Base-by-base conservation (phyloP, 2,888 invertebrate genomes). In the Drosophila limbata region DNA sequence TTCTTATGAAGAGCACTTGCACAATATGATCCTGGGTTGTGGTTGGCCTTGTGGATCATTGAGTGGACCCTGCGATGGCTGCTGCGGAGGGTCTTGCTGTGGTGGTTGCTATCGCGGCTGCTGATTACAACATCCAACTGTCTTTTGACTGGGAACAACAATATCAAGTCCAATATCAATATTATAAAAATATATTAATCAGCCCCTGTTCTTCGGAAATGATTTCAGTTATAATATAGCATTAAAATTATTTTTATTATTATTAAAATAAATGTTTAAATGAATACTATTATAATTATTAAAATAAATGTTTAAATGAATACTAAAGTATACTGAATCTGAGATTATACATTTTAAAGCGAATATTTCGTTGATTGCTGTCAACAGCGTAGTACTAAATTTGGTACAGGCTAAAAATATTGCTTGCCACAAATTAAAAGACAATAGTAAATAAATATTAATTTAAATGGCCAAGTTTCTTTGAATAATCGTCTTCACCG, bases 1-100 rank as follows among this genome's bases (percentile, higher is more conserved):
- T 8, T 28, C 8, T 28, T 40, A 1, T 25, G 15, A 8, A 4
- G 28, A 31, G 8, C 28, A 47, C 11, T 50, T 31, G 11, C 53
- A 50, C 17, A n/a, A 17, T 19, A 33, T 64, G 77, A 56, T 79
- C 56, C 56, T 77, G 8, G 73, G 82, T 17, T 79, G 80, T 61
- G 80, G 80, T 25, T 80, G 77, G 25, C 73, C 70, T 10, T 77
- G 75, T 39, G 77, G 77, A 31, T 74, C 61, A 0, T 69, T 73
- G 31, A 79, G 75, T 19, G 84, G 84, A 8, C 83, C 82, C 4
- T 69, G 63, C 9, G 31, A 60, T 13, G 35, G 65, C 10, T 50
- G 62, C 39, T 73, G 56, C 19, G 55, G 55, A 10, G 51, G 35
- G 19, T 51, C 35, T 35, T 48, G 52, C 17, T 40, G 33, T 1